Conservation (phyloP, 2,113 vertebrate genomes). For the Nothocercus julius region DNA sequence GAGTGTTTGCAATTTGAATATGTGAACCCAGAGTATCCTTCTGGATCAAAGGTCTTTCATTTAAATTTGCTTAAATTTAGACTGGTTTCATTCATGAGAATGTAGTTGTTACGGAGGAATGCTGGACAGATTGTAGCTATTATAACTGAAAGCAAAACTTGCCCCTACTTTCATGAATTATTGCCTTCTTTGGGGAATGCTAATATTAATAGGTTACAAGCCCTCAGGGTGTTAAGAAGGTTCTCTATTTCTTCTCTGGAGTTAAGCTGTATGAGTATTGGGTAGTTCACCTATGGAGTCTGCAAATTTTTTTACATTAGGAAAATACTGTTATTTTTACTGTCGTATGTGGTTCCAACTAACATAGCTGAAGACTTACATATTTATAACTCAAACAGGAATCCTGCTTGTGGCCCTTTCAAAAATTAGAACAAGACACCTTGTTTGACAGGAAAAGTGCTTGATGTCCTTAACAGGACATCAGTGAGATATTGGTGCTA, state of each 20-base stretch:
- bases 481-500: neutral
- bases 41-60: neutral
- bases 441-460: neutral
- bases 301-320: neutral
- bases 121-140: neutral
- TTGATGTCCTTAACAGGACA: neutral
- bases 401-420: neutral
- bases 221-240: neutral
- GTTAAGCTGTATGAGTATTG: neutral
- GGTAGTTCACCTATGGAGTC: neutral
- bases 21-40: neutral
- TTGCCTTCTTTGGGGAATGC: neutral
- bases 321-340: neutral
- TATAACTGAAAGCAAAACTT: neutral
- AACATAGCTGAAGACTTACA: neutral
- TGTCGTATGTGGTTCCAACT: neutral
- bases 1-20: neutral
- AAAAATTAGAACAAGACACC: neutral
- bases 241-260: neutral
- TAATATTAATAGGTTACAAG: neutral
- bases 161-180: neutral
- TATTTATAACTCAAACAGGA: neutral
- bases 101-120: neutral
- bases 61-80: neutral
- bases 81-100: neutral